Evolutionary conservation across 2,888 invertebrate species (phyloP), one percentile per base, ranked within the genome.

Genomic region (Drosophila monieri): DNA sequence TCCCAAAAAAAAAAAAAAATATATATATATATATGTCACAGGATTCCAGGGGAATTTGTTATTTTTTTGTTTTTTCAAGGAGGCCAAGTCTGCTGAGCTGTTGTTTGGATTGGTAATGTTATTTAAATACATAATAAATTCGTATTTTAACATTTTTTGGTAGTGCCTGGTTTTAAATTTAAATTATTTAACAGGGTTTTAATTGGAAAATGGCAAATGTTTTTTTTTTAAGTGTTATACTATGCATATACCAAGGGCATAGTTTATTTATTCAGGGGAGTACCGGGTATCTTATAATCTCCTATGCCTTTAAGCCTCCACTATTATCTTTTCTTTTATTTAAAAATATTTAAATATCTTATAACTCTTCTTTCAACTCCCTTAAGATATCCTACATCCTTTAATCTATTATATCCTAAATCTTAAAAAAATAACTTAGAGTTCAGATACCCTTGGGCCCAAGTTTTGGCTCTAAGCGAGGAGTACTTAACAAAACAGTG

Each of bases 101-200:
- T 46, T 56, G 53, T 64, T 44, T 43, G 47, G 57, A 57, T 41
- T 71, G 74, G 60, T 53, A 73, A 77, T 73, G 66, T 52, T 73
- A 69, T 73, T 84, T 77, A 70, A 79, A 73, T 77, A 72, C 64
- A 68, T 52, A 73, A 76, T 58, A 68, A 73, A 69, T 74, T 41
- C 48, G 54, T 6, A 57, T 39, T 66, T 66, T 65, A 71, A 79
- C 44, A 46, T 52, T 43, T 41, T 35, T 55, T 58, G 10, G 41
- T 4, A 48, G 39, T 9, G 14, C 1, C n/a, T 9, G 12, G 12
- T 25, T 9, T 39, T n/a, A n/a, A n/a, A n/a, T n/a, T 46, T 14
- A 10, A n/a, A 46, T 27, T 21, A 61, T 48, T 61, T 10, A 43
- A 43, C 6, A 2, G n/a, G 6, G n/a, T 35, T 35, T 35, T n/a